Evolutionary conservation across 2,888 invertebrate species (phyloP).

Genomic region (Macaria liturata): DNA sequence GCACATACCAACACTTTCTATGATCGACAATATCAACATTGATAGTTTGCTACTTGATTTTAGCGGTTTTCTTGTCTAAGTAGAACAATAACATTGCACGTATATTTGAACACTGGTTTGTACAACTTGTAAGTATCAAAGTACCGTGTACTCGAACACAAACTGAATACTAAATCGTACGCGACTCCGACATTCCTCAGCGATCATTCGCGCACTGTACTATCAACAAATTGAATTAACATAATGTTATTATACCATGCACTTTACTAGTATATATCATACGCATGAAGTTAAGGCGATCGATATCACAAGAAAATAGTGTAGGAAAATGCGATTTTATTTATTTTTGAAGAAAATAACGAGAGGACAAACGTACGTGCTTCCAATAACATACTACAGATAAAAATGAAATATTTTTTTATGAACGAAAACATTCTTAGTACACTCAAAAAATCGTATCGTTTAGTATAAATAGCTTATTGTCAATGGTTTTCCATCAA

Average conservation of each 20-base stretch:
- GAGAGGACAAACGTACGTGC: conserved; percentile 8
- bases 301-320: conserved; percentile 15
- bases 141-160: conserved; percentile 53
- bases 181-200: conserved; percentile 60
- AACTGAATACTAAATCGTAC: conserved; percentile 65
- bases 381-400: conserved; percentile 16
- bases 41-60: conserved; percentile 39
- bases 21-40: conserved; percentile 46
- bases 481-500: not conserved
- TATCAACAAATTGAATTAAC: conserved; percentile 61
- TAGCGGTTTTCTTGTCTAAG: conserved; percentile 38
- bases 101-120: conserved; percentile 41
- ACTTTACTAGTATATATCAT: conserved; percentile 19
- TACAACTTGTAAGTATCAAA: conserved; percentile 32
- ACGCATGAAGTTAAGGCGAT: conserved; percentile 16
- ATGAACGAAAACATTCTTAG: not conserved
- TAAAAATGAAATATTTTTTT: not conserved
- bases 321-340: conserved; percentile 10
- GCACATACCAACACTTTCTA: conserved; percentile 48
- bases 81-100: conserved; percentile 47
- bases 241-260: conserved; percentile 44
- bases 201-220: conserved; percentile 53
- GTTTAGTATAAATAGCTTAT: not conserved
- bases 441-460: not conserved
- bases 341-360: conserved; percentile 20